Conservation (phyloP, 2,888 invertebrate genomes). For the Stenoptilia bipunctidactyla region DNA sequence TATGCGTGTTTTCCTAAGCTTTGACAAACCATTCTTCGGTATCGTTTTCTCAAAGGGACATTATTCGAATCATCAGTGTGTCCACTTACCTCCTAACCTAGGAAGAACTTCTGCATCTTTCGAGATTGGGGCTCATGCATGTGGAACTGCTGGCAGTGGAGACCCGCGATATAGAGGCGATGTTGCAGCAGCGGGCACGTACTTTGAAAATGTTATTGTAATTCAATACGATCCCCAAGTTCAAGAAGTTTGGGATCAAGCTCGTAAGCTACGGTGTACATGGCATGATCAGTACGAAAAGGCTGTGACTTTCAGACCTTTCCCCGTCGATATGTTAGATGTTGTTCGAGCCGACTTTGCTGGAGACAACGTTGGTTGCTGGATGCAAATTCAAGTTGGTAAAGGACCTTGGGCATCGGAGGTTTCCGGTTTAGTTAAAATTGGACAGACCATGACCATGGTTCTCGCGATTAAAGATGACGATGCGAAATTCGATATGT, state of each 20-base stretch:
- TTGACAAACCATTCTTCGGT: slow-evolving; percentile 95
- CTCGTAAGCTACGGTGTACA: slow-evolving; percentile 90
- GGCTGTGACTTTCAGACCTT: slow-evolving; percentile 93
- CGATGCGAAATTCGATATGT: slow-evolving; percentile 95
- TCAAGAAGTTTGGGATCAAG: slow-evolving; percentile 96
- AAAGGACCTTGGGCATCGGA: slow-evolving; percentile 97
- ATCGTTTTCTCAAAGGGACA: slow-evolving; percentile 96
- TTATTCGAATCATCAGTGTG: slow-evolving; percentile 92
- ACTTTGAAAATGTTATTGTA: slow-evolving; percentile 94
- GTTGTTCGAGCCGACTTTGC: slow-evolving; percentile 96
- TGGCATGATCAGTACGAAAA: slow-evolving; percentile 98
- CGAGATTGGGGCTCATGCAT: slow-evolving; percentile 91
- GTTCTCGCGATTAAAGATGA: slow-evolving; percentile 95
- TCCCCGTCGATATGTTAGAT: slow-evolving; percentile 95
- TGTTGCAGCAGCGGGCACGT: slow-evolving; percentile 90
- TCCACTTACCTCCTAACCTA: slow-evolving; percentile 89
- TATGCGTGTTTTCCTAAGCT: slow-evolving; percentile 95
- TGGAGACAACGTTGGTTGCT: slow-evolving; percentile 95
- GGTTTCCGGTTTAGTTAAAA: slow-evolving; percentile 93
- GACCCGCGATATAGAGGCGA: slow-evolving; percentile 93
- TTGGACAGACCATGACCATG: slow-evolving; percentile 97
- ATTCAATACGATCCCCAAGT: slow-evolving; percentile 94
- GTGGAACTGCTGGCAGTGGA: slow-evolving; percentile 92
- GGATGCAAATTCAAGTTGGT: slow-evolving; percentile 98
- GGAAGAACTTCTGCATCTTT: slow-evolving; percentile 90